Conservation (phyloP, 2,113 vertebrate species). For the Cisticola juncidis region DNA sequence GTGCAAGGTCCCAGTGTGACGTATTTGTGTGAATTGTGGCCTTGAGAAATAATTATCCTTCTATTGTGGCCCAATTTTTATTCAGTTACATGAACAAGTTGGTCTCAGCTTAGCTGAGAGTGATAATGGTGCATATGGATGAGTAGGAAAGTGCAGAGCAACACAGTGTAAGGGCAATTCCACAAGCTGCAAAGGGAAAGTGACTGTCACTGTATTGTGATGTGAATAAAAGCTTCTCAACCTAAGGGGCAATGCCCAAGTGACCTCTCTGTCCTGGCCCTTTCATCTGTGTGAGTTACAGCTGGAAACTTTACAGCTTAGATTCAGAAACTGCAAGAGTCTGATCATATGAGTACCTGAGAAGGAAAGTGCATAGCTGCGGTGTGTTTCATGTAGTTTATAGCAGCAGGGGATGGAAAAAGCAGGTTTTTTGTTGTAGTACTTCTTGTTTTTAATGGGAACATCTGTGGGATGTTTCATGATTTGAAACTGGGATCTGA, state of each 20-base stretch:
- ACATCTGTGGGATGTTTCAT: neutral
- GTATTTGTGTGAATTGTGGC: neutral
- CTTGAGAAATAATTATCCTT: neutral
- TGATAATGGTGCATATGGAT: neutral
- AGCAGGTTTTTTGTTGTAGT: neutral
- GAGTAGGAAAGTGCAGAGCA: neutral
- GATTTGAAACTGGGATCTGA: neutral
- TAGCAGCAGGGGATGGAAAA: neutral
- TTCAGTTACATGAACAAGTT: neutral
- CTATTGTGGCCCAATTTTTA: neutral
- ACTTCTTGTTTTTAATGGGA: neutral
- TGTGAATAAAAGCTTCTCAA: neutral
- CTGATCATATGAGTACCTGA: neutral
- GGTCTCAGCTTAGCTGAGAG: neutral
- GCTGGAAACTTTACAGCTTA: neutral
- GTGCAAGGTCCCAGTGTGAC: too few species aligned
- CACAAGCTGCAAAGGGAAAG: neutral
- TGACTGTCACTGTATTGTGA: neutral
- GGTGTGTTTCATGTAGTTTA: neutral
- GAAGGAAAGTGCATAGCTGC: neutral
- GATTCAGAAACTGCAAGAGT: neutral
- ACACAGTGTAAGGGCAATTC: neutral
- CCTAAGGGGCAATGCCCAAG: neutral
- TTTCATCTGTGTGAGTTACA: neutral
- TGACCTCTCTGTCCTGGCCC: neutral